Evolutionary conservation across 2,888 invertebrate genomes (phyloP), one percentile per base, ranked within the genome.

Genomic region (Rhagonycha fulva): DNA sequence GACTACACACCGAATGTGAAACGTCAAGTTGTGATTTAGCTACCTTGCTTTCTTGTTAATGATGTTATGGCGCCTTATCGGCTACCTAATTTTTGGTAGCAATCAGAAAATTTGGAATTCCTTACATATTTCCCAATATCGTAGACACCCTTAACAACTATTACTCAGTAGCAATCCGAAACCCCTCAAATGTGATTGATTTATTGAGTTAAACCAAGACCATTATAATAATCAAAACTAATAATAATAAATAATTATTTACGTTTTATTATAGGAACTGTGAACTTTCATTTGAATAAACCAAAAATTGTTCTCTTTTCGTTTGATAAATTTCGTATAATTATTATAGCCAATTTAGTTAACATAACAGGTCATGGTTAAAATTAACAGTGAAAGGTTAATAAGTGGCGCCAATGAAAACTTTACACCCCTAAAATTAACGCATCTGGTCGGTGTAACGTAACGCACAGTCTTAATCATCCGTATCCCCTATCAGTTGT

Each of bases 401-500:
- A 78, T 76, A 14, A 79, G 71, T 70, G 79, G 79, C 79, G 79
- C 79, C 79, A 77, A 71, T 68, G 62, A 70, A 26, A 32, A 61
- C 62, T 76, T 73, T 69, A 73, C 73, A 73, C 76, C 70, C 70
- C 67, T 73, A 73, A 73, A 67, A 60, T 47, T 62, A 30, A 62
- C 67, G 61, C 76, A 76, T 72, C 69, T 76, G 76, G 66, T 60
- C 23, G 76, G 70, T 72, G 76, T 76, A 76, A 70, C 19, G 14
- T 72, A 72, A 72, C 72, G 69, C 14, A 68, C 75, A 62, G 14
- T 74, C 73, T 79, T 81, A 81, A 81, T 81, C 79, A 81, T 78
- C 79, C 80, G 78, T 80, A 76, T 79, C 80, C 80, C 77, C 61
- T 72, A 70, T 68, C 61, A 61, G 70, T 63, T 74, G 68, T 71